Evolutionary conservation across 2,797 vertebrate species (phyloP).

Genomic region (Philypnodon macrostomus): DNA sequence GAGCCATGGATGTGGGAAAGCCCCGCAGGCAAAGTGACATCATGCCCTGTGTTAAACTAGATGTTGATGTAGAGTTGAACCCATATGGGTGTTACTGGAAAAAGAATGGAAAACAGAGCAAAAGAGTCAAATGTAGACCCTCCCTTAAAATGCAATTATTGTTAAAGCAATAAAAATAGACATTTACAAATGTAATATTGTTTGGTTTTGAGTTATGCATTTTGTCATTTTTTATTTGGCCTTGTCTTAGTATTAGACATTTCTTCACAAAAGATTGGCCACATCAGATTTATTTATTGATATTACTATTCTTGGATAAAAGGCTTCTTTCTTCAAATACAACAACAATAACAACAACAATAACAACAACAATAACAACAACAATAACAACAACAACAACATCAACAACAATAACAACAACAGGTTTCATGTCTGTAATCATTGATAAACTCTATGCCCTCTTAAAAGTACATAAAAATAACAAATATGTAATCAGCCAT

Average conservation of each 20-base stretch:
- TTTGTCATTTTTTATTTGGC: too few species aligned
- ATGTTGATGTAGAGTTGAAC: conserved; percentile 59
- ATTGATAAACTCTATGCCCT: conserved; percentile 3
- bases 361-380: too few species aligned
- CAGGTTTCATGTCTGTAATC: conserved; percentile 3
- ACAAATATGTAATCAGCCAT: too few species aligned
- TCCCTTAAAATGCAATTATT: conserved; percentile 6
- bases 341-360: too few species aligned
- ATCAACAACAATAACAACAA: too few species aligned
- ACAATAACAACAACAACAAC: too few species aligned
- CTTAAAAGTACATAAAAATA: too few species aligned
- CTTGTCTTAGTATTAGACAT: too few species aligned
- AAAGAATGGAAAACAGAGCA: conserved; percentile 40
- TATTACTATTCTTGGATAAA: conserved; percentile 2
- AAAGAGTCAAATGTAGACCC: conserved; percentile 29
- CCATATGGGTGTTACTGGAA: conserved; percentile 60
- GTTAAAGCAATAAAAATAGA: neutral
- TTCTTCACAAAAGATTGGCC: neutral
- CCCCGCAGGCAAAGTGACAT: conserved; percentile 68
- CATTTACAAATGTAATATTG: neutral
- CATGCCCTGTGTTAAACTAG: conserved; percentile 57
- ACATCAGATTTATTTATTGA: conserved; percentile 2
- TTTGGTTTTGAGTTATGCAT: neutral
- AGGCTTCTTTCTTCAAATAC: neutral
- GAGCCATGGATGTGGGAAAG: conserved; percentile 71